Evolutionary conservation across 2,888 invertebrate genomes (phyloP).

Genomic region (Lasioglossum morio): DNA sequence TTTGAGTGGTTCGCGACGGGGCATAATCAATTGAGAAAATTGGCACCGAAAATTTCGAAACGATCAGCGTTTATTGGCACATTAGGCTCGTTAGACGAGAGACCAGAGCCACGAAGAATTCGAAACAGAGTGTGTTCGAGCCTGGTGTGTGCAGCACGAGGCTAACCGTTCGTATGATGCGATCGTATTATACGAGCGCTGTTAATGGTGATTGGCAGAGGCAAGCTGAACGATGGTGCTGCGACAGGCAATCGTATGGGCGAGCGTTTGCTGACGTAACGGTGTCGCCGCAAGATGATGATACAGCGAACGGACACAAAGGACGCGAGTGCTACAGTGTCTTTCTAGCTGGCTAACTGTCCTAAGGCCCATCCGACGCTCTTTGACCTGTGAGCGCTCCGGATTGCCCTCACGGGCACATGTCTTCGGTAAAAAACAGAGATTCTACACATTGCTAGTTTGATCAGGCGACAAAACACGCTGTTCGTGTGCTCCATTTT

Average conservation of each 20-base stretch:
- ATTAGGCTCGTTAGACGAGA: slow-evolving; percentile 1
- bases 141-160: not conserved
- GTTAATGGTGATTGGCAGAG: slow-evolving; percentile 19
- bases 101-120: not conserved
- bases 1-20: not conserved
- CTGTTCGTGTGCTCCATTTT: not conserved
- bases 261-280: slow-evolving; percentile 13
- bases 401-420: not conserved
- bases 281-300: slow-evolving; percentile 13
- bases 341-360: not conserved
- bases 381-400: not conserved
- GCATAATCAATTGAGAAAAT: slow-evolving; percentile 5
- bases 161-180: slow-evolving; percentile 9
- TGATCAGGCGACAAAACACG: not conserved
- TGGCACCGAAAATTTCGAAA: slow-evolving; percentile 19
- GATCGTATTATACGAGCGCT: slow-evolving; percentile 9
- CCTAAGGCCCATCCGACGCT: not conserved
- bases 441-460: not conserved
- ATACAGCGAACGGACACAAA: slow-evolving; percentile 13
- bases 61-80: slow-evolving; percentile 11
- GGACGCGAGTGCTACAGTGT: not conserved
- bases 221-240: slow-evolving; percentile 3
- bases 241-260: slow-evolving; percentile 11
- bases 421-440: not conserved
- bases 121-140: slow-evolving; percentile 5